These are phyloP conservation scores for Cavia porcellus DNA, from an alignment of 2,113 vertebrate genomes.

Conservation along the genomic window DNA sequence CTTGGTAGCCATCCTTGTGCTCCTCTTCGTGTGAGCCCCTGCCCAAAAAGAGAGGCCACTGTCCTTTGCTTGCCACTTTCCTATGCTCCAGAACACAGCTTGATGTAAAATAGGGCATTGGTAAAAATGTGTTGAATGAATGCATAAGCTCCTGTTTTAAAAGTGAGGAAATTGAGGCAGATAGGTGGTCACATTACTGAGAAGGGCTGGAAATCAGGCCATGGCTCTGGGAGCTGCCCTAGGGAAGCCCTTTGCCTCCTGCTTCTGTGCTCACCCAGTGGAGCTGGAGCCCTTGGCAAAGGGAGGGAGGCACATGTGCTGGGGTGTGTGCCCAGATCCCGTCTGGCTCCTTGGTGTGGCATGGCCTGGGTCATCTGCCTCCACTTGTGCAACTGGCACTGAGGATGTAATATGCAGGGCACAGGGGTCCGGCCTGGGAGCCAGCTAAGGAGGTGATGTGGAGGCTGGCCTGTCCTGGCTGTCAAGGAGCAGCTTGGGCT, in stretches of 20 bases:
- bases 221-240: not conserved
- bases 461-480: fast-evolving
- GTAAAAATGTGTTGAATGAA: not conserved
- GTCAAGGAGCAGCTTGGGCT: fast-evolving
- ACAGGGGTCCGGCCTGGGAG: not conserved
- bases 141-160: not conserved
- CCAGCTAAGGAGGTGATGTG: no score
- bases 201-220: not conserved
- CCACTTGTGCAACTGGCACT: fast-evolving
- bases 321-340: fast-evolving
- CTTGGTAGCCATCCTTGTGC: not conserved
- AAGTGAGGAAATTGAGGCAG: constrained; percentile 4
- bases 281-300: fast-evolving
- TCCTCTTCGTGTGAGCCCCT: not conserved
- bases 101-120: not conserved
- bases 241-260: not conserved
- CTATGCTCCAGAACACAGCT: not conserved
- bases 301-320: no score
- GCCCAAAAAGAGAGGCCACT: not conserved
- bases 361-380: not conserved
- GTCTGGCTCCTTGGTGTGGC: not conserved
- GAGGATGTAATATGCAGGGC: not conserved
- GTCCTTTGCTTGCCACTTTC: not conserved
- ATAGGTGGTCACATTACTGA: not conserved
- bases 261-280: fast-evolving